phyloP scores from a whole-genome alignment of 2,113 vertebrate genomes.

The Stegastes partitus region DNA sequence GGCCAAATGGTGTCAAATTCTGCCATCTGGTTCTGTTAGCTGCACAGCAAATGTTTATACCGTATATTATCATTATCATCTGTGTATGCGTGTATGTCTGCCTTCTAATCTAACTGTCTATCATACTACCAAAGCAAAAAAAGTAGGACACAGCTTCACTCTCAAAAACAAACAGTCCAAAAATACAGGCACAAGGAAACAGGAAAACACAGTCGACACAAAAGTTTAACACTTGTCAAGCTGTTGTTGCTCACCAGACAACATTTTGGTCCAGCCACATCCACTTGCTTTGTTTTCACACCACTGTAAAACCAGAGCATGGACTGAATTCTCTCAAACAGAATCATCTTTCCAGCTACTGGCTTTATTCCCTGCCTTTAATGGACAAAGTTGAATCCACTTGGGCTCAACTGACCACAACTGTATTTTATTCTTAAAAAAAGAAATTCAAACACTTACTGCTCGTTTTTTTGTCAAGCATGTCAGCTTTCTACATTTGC shows the following conservation, averaged over 20 bases:
- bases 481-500: background rate
- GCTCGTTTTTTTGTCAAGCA: background rate
- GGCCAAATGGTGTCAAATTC: background rate
- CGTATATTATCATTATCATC: background rate
- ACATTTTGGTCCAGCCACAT: conserved; percentile 74
- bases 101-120: conserved; percentile 35
- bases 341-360: background rate
- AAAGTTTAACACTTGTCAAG: conserved; percentile 56
- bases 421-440: fast-evolving
- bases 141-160: conserved; percentile 35
- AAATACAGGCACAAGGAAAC: conserved; percentile 65
- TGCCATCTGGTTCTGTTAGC: background rate
- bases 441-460: no score
- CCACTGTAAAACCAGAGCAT: conserved; percentile 37
- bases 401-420: background rate
- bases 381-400: background rate
- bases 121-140: conserved; percentile 8
- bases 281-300: conserved; percentile 59
- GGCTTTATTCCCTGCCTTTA: background rate
- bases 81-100: conserved; percentile 15
- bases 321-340: conserved; percentile 33
- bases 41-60: background rate
- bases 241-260: conserved; percentile 55
- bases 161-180: conserved; percentile 61
- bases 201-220: conserved; percentile 70